phyloP scores from a whole-genome alignment of 2,888 invertebrate genomes.

The Petrolisthes cinctipes region DNA sequence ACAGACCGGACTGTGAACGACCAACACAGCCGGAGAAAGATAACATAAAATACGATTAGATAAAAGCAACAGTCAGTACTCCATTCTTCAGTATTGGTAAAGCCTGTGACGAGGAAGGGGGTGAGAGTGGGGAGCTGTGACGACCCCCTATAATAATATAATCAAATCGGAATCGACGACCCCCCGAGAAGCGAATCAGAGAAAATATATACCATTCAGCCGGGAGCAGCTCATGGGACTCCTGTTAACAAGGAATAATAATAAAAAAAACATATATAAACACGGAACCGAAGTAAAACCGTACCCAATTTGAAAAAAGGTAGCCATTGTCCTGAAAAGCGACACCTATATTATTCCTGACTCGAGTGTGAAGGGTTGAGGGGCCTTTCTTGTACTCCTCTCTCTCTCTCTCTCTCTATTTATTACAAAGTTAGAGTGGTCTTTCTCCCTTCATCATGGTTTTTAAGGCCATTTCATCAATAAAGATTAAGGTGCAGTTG shows the following conservation, averaged over 20 bases:
- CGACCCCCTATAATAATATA: not conserved
- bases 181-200: not conserved
- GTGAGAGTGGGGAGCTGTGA: not conserved
- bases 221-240: not conserved
- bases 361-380: too few species aligned
- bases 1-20: not conserved
- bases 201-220: not conserved
- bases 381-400: not conserved
- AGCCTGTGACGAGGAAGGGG: not conserved
- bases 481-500: conserved; percentile 55
- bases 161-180: not conserved
- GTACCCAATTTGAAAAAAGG: too few species aligned
- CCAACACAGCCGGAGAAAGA: not conserved
- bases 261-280: too few species aligned
- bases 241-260: too few species aligned
- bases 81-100: not conserved
- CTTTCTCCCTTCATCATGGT: conserved; percentile 1
- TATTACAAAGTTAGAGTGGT: not conserved
- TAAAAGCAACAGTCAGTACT: not conserved
- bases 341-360: too few species aligned
- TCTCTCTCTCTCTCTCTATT: conserved; percentile 32
- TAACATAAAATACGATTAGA: not conserved
- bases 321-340: too few species aligned
- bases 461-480: conserved; percentile 20
- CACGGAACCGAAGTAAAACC: too few species aligned